These are phyloP conservation scores for Caenorhabditis latens DNA, from an alignment of 1,140 invertebrate genomes.

Conservation along the genomic window DNA sequence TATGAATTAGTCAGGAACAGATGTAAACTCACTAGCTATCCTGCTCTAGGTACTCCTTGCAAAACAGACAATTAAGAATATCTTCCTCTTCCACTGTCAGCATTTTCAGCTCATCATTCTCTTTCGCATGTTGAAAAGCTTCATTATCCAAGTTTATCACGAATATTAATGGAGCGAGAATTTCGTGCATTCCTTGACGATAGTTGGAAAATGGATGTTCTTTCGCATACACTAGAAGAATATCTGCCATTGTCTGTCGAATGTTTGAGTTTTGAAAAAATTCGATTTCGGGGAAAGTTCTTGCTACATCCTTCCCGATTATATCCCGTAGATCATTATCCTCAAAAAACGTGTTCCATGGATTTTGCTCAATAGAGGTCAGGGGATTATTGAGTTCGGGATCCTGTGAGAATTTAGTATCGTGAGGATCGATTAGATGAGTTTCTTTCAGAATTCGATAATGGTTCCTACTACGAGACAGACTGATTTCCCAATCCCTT, in stretches of 20 bases:
- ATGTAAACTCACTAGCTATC: conserved; percentile 83
- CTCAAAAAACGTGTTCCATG: conserved; percentile 87
- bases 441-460: conserved; percentile 41
- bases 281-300: conserved; percentile 80
- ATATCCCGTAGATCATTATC: conserved; percentile 84
- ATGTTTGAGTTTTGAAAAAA: conserved; percentile 84
- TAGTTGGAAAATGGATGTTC: conserved; percentile 81
- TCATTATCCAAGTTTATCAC: conserved; percentile 85
- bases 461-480: neutral
- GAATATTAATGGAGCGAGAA: conserved; percentile 85
- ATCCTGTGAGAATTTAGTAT: conserved; percentile 39
- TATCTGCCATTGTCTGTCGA: conserved; percentile 84
- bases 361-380: conserved; percentile 80
- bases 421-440: conserved; percentile 48
- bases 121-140: conserved; percentile 80
- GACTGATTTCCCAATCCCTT: conserved; percentile 43
- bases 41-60: conserved; percentile 83
- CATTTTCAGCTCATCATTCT: conserved; percentile 65
- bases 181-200: conserved; percentile 86
- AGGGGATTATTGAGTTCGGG: conserved; percentile 52
- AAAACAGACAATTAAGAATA: conserved; percentile 81
- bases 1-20: conserved; percentile 21
- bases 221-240: conserved; percentile 85
- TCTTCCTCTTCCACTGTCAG: conserved; percentile 79
- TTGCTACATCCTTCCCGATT: conserved; percentile 86